These are phyloP conservation scores for Chirona hameri DNA, from an alignment of 2,888 invertebrate genomes.

Conservation along the genomic window DNA sequence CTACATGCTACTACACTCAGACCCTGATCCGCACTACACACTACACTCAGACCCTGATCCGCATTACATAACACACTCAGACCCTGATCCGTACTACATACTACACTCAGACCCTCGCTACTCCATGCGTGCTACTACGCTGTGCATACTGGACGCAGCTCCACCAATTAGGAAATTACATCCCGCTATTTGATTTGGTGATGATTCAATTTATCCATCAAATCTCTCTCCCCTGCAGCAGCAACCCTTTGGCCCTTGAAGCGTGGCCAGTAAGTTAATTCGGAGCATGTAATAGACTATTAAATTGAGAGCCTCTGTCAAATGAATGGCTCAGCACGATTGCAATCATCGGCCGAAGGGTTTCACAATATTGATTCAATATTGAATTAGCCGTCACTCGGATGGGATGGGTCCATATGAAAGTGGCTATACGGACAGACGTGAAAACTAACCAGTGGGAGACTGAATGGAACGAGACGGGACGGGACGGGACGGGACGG, in stretches of 20 bases:
- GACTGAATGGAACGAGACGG: too few relatives aligned
- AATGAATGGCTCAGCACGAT: conserved; percentile 1
- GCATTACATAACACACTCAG: too few relatives aligned
- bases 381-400: not conserved
- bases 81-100: too few relatives aligned
- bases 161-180: conserved; percentile 26
- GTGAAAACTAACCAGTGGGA: too few relatives aligned
- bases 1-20: too few relatives aligned
- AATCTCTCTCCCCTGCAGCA: conserved; percentile 23
- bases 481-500: too few relatives aligned
- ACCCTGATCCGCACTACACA: too few relatives aligned
- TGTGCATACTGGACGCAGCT: not conserved
- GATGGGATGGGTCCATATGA: too few relatives aligned
- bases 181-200: conserved; percentile 28
- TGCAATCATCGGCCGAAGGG: not conserved
- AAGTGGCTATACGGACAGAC: too few relatives aligned
- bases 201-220: conserved; percentile 27
- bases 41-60: too few relatives aligned
- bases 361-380: conserved; percentile 28
- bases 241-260: conserved; percentile 9
- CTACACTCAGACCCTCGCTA: too few relatives aligned
- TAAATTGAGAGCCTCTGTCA: not conserved
- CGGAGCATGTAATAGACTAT: conserved; percentile 24
- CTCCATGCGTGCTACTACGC: too few relatives aligned
- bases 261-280: conserved; percentile 28